phyloP scores from a whole-genome alignment of 2,797 vertebrate genomes.

The Molossus alvarezi region DNA sequence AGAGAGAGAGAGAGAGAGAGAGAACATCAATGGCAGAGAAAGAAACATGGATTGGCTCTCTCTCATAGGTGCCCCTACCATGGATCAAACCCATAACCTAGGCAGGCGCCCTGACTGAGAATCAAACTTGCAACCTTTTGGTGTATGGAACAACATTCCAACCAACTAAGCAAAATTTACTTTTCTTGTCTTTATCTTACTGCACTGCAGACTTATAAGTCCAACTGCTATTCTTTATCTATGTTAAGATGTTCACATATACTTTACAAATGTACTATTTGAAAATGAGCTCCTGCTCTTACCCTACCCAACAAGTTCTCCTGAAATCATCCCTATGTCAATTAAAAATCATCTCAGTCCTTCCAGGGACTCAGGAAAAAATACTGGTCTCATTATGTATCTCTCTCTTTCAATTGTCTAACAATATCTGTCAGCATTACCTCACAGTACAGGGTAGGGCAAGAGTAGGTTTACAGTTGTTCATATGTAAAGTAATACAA shows the following conservation, averaged over 20 bases:
- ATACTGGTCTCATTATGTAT: background rate
- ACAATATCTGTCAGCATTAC: background rate
- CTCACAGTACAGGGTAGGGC: background rate
- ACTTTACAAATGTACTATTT: background rate
- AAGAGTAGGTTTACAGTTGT: too few relatives aligned
- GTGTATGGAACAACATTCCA: too few relatives aligned
- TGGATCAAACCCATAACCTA: too few relatives aligned
- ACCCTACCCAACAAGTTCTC: background rate
- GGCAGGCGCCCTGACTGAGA: too few relatives aligned
- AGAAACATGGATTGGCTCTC: too few relatives aligned
- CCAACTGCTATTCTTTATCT: background rate
- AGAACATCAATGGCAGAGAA: too few relatives aligned
- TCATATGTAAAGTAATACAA: too few relatives aligned
- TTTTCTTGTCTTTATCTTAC: background rate
- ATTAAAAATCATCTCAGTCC: background rate
- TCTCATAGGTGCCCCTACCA: too few relatives aligned
- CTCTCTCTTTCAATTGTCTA: background rate
- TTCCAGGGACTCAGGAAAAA: background rate
- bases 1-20: too few relatives aligned
- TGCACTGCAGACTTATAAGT: background rate
- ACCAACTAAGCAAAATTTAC: too few relatives aligned
- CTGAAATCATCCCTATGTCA: background rate
- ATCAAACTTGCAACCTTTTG: too few relatives aligned
- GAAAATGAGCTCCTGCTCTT: background rate
- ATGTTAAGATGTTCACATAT: background rate